A percentile compares a stretch with the other conserved stretches of the same genome.
Evolutionary conservation across 1,140 invertebrate genomes (phyloP).

Genomic region (Temnothorax longispinosus): DNA sequence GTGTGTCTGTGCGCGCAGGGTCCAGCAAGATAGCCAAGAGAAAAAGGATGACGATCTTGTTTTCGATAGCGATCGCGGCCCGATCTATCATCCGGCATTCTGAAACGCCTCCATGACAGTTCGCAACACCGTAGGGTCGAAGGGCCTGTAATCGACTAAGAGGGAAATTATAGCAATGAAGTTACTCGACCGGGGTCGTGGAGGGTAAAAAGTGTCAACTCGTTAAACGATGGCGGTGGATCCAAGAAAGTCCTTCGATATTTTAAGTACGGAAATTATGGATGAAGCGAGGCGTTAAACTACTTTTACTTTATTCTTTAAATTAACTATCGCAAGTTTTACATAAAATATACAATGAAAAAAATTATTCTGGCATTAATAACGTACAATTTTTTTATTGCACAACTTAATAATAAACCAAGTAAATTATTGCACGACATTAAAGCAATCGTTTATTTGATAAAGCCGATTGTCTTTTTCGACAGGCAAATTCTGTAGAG

Average conservation of each 20-base stretch:
- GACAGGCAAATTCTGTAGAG: not conserved
- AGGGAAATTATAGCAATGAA: conserved; percentile 53
- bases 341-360: not conserved
- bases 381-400: not conserved
- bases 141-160: conserved; percentile 29
- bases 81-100: conserved; percentile 67
- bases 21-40: conserved; percentile 11
- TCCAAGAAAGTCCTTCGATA: conserved; percentile 7
- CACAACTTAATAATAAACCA: not conserved
- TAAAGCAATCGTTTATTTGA: not conserved
- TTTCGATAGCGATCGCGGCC: conserved; percentile 65
- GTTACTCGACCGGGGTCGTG: conserved; percentile 17
- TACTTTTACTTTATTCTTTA: conserved; percentile 8
- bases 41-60: conserved; percentile 68
- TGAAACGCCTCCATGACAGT: conserved; percentile 41
- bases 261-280: conserved; percentile 22
- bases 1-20: conserved; percentile 38
- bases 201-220: conserved; percentile 34
- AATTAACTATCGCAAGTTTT: conserved; percentile 11
- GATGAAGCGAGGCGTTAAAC: not conserved
- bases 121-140: conserved; percentile 50
- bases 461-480: not conserved
- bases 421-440: not conserved
- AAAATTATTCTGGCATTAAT: not conserved
- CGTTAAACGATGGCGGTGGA: conserved; percentile 12